Evolutionary conservation across 1,140 invertebrate genomes (phyloP).

Genomic region (Diabrotica virgifera): DNA sequence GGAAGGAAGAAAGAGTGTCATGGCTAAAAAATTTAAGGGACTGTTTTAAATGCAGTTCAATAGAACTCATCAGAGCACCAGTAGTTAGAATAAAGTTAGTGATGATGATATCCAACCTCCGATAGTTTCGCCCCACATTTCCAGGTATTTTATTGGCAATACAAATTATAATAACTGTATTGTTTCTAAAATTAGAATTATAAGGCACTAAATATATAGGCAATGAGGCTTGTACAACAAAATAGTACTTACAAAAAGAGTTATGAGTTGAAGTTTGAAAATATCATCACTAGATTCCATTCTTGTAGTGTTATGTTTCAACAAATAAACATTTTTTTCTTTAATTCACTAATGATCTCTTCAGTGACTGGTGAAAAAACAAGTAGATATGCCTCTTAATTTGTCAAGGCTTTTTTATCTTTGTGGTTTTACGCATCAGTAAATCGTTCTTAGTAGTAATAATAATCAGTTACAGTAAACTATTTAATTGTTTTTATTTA

Average conservation of each 20-base stretch:
- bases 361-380: background rate
- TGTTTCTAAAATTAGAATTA: background rate
- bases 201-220: too few relatives aligned
- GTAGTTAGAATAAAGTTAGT: too few relatives aligned
- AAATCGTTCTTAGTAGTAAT: background rate
- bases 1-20: too few relatives aligned
- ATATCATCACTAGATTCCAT: slow-evolving; percentile 4
- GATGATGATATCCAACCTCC: too few relatives aligned
- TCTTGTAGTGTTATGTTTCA: background rate
- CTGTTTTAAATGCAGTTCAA: too few relatives aligned
- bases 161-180: background rate
- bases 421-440: background rate
- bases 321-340: background rate
- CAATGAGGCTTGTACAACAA: background rate
- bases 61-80: too few relatives aligned
- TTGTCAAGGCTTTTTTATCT: background rate
- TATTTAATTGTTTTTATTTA: too few relatives aligned
- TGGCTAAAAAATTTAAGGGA: too few relatives aligned
- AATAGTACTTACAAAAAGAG: slow-evolving; percentile 19
- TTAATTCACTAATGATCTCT: background rate
- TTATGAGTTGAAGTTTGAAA: slow-evolving; percentile 20
- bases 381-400: background rate
- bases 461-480: too few relatives aligned
- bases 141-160: too few relatives aligned
- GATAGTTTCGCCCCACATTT: too few relatives aligned